Conservation (phyloP, 2,797 vertebrate genomes). For the Eptatretus atami region DNA sequence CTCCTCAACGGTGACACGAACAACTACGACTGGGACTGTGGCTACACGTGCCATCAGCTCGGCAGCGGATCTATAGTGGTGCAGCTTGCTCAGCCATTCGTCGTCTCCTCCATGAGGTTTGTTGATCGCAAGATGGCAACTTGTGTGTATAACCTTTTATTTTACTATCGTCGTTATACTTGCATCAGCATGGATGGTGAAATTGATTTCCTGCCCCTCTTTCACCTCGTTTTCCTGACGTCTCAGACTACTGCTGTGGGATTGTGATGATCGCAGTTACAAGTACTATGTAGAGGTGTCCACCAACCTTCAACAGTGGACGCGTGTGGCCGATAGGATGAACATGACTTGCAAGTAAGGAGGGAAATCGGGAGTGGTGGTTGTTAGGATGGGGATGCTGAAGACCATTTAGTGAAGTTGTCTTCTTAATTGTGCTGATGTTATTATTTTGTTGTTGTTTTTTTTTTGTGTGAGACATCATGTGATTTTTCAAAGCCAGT, state of each 20-base stretch:
- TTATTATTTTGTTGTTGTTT: too few species aligned
- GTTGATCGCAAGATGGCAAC: not conserved
- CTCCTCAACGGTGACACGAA: slow-evolving; percentile 75
- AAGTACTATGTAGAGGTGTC: slow-evolving; percentile 82
- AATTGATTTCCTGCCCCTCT: not conserved
- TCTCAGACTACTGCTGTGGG: slow-evolving; percentile 59
- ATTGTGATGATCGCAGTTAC: slow-evolving; percentile 84
- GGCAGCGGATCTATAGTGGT: slow-evolving; percentile 81
- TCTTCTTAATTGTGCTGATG: too few species aligned
- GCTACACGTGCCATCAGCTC: slow-evolving; percentile 87
- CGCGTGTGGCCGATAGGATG: slow-evolving; percentile 53
- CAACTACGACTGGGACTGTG: slow-evolving; percentile 94
- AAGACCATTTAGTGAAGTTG: too few species aligned
- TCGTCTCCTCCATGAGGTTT: slow-evolving; percentile 51
- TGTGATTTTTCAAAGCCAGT: too few species aligned
- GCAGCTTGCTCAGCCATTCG: slow-evolving; percentile 71
- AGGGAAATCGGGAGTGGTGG: not conserved
- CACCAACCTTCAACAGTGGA: slow-evolving; percentile 75
- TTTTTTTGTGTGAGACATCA: too few species aligned
- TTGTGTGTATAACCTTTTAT: not conserved
- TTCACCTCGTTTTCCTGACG: slow-evolving; percentile 1
- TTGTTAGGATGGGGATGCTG: too few species aligned
- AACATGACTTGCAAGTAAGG: slow-evolving; percentile 56
- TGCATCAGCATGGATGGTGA: not conserved
- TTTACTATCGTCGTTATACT: not conserved